Evolutionary conservation across 1,140 invertebrate species (phyloP).

Genomic region (Ladona fulva): DNA sequence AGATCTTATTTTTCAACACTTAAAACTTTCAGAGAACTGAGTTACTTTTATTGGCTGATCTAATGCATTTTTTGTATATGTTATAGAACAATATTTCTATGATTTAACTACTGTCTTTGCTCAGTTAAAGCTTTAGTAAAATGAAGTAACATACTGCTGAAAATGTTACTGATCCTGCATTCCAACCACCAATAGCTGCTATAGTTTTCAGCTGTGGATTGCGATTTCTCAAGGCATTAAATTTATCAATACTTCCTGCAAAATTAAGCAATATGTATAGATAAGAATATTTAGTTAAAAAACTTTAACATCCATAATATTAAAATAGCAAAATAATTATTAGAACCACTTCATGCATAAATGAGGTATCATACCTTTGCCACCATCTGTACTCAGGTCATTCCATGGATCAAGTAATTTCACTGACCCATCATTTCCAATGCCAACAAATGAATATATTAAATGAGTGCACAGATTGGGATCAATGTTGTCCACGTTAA

Average conservation of each 20-base stretch:
- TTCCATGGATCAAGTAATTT: conserved; percentile 51
- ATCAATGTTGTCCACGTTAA: conserved; percentile 55
- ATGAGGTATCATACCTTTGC: conserved; percentile 25
- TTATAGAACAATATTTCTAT: too few relatives aligned
- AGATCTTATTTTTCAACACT: not conserved
- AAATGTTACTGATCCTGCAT: conserved; percentile 52
- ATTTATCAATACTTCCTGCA: conserved; percentile 34
- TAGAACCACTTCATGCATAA: too few relatives aligned
- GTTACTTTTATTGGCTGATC: too few relatives aligned
- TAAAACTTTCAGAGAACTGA: not conserved
- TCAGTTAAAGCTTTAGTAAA: not conserved
- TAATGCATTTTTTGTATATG: too few relatives aligned
- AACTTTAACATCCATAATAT: too few relatives aligned
- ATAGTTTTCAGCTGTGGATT: conserved; percentile 55
- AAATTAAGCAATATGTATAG: not conserved
- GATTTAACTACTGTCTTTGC: too few relatives aligned
- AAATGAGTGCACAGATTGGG: conserved; percentile 61
- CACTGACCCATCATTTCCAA: conserved; percentile 37
- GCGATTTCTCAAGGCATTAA: conserved; percentile 42
- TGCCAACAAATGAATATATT: conserved; percentile 60
- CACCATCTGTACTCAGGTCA: conserved; percentile 44
- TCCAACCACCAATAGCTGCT: conserved; percentile 69
- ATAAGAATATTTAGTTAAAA: too few relatives aligned
- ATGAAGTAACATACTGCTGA: conserved; percentile 32
- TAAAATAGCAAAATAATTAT: too few relatives aligned